A percentile compares a stretch with the other conserved stretches of the same genome.
Conservation (phyloP, 1,140 invertebrate genomes). For the Bombyx mori region ASM3026992v2 NC_085113.1:7060501-7061000, state of each 20-base stretch:
- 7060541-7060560: too few relatives aligned
- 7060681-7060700: not conserved
- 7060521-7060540: slow-evolving; percentile 22
- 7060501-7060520: slow-evolving; percentile 39
- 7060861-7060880: slow-evolving; percentile 40
- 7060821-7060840: slow-evolving; percentile 26
- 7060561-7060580: too few relatives aligned
- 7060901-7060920: not conserved
- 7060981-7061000: too few relatives aligned
- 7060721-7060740: too few relatives aligned
- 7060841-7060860: slow-evolving; percentile 10
- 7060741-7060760: slow-evolving; percentile 14
- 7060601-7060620: slow-evolving; percentile 57
- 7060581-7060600: slow-evolving; percentile 41
- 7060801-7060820: slow-evolving; percentile 41
- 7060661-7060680: slow-evolving; percentile 41
- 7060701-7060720: not conserved
- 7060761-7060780: slow-evolving; percentile 21
- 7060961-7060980: too few relatives aligned
- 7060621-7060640: slow-evolving; percentile 55
- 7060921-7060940: too few relatives aligned
- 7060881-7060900: slow-evolving; percentile 49
- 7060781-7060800: slow-evolving; percentile 24
- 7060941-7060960: too few relatives aligned
- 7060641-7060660: slow-evolving; percentile 37